Evolutionary conservation across 2,797 vertebrate species (phyloP).

Genomic region (Xenops minutus): DNA sequence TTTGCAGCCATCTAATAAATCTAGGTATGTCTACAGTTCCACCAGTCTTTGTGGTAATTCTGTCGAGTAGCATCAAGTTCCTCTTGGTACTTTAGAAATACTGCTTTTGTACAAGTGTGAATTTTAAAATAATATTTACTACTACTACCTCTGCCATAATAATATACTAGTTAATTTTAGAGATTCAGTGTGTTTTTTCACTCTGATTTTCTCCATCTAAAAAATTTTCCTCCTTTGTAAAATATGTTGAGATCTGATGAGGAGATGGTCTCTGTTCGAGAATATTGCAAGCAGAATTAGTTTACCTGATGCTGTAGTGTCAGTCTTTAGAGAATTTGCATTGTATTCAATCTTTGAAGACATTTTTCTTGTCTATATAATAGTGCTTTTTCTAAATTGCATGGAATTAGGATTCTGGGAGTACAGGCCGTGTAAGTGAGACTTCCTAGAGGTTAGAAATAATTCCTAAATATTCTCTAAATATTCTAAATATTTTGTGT

Average conservation of each 20-base stretch:
- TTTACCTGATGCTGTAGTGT: not conserved
- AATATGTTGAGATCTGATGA: not conserved
- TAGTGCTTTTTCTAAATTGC: not conserved
- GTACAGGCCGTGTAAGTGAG: fast-evolving
- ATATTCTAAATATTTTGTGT: not conserved
- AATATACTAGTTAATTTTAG: not conserved
- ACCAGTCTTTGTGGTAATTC: not conserved
- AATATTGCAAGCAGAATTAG: not conserved
- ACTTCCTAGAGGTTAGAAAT: not conserved
- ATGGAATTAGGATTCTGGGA: not conserved
- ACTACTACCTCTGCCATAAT: not conserved
- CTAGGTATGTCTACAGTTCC: not conserved
- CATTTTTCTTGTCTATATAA: not conserved
- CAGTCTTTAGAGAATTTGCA: not conserved
- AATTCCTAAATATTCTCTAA: too few species aligned
- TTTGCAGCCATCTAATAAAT: not conserved
- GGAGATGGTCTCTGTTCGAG: not conserved
- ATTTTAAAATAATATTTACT: not conserved
- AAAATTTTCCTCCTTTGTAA: not conserved
- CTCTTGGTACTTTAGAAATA: not conserved
- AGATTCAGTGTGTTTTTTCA: not conserved
- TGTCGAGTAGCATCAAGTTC: not conserved
- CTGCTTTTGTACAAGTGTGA: not conserved
- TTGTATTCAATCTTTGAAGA: not conserved
- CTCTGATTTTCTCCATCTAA: not conserved